Base-by-base conservation (phyloP, 2,113 vertebrate genomes). In the Vireo altiloquus region DNA sequence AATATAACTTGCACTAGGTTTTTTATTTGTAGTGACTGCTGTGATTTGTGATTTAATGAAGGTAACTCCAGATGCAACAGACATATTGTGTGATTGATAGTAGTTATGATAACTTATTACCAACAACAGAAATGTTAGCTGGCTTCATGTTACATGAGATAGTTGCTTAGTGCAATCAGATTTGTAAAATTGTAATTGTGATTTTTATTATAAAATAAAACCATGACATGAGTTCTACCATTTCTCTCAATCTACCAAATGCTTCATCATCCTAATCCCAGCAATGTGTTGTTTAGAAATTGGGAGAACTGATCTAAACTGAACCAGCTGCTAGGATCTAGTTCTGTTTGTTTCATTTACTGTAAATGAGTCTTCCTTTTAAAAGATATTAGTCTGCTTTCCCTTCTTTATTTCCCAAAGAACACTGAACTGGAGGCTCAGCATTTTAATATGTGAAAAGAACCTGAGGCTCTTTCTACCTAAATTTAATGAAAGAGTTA, bases 401-500 rank as follows among this genome's bases (percentile, higher is more conserved):
- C 8, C 9, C 8, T 39, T 65, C 71, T 77, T 59, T 60, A 39
- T 78, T 91, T 71, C 40, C 13, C 72, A 85, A 82, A 68, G 16
- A 85, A 4, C 42, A 82, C 10, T 76, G 24, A 50, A 72, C 39
- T 77, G 56, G 31, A 77, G 37, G 31, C 15, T 89, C 44, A 52
- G 16, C 14, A 53, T 30, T 89, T 93, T 40, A 30, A 25, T 60
- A 64, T 30, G 24, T 65, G 63, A 63, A 44, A 7, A 70, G 31
- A 81, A 90, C 30, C 14, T 30, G 64, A 68, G 42, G 33, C 39
- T 63, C 16, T 66, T 87, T 40, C 42, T 64, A 57, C 49, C 13
- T 75, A 66, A 72, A 59, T 84, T 76, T 88, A 87, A 81, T 66
- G 23, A 46, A 95, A 94, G 24, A 90, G 47, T 65, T 89, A 84